These are phyloP conservation scores for Papilio protenor DNA, from an alignment of 2,888 invertebrate species.

Conservation along the genomic window DNA sequence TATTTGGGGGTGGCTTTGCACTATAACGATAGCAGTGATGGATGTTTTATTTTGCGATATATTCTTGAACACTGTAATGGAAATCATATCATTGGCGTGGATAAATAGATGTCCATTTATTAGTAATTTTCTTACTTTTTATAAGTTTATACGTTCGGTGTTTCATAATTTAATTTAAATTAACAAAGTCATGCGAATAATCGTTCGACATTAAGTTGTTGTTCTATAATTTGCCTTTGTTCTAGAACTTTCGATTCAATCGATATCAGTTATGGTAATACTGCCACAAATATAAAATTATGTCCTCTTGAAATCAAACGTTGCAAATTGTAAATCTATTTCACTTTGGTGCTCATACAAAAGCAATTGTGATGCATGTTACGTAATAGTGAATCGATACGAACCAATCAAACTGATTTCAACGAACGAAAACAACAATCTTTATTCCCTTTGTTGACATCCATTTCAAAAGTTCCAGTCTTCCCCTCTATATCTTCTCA, in stretches of 20 bases:
- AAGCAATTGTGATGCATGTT: constrained; percentile 9
- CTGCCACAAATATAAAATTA: background rate
- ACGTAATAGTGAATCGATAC: constrained; percentile 33
- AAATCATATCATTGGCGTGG: constrained; percentile 15
- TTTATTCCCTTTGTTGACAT: constrained; percentile 3
- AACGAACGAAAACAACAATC: constrained; percentile 1
- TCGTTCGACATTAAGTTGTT: too few species aligned
- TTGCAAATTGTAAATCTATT: background rate
- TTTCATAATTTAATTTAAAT: background rate
- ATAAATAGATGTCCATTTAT: constrained; percentile 5
- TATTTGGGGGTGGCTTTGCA: constrained; percentile 19
- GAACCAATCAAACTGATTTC: background rate
- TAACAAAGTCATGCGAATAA: background rate
- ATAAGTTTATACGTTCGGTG: background rate
- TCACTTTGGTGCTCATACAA: background rate
- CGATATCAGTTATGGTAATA: background rate
- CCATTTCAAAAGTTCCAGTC: background rate
- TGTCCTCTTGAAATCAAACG: background rate
- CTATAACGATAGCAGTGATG: constrained; percentile 26
- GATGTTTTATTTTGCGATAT: constrained; percentile 26
- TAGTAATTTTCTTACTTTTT: background rate
- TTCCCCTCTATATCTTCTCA: background rate
- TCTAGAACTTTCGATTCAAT: background rate
- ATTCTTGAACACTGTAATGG: constrained; percentile 1
- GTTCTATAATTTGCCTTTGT: background rate